Conservation (phyloP, 2,888 invertebrate genomes). For the Patella depressa region DNA sequence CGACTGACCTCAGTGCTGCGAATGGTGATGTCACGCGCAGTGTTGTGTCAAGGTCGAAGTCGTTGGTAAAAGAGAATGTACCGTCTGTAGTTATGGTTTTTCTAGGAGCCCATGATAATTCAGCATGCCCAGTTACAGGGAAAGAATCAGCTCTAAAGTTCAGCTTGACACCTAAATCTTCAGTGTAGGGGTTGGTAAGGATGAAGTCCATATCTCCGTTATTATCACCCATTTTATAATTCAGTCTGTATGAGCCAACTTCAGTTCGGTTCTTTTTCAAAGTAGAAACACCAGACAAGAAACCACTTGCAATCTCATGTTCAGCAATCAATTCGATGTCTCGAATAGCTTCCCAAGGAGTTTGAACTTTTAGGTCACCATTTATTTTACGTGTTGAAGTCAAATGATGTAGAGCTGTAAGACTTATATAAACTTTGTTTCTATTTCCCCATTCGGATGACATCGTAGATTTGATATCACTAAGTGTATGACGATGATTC, state of each 20-base stretch:
- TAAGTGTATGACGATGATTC: conserved; percentile 44
- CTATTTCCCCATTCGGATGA: conserved; percentile 38
- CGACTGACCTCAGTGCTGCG: conserved; percentile 23
- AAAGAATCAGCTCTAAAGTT: conserved; percentile 34
- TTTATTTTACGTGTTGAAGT: conserved; percentile 27
- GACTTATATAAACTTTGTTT: conserved; percentile 30
- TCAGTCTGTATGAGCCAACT: conserved; percentile 31
- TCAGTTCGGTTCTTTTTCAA: conserved; percentile 33
- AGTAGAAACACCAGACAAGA: conserved; percentile 35
- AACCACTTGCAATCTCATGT: conserved; percentile 44
- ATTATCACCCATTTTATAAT: conserved; percentile 34
- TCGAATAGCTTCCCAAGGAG: conserved; percentile 36
- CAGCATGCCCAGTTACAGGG: conserved; percentile 40
- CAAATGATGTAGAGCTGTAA: conserved; percentile 41
- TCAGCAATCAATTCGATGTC: conserved; percentile 40
- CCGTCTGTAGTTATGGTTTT: conserved; percentile 42
- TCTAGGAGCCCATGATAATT: conserved; percentile 34
- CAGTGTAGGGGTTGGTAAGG: conserved; percentile 35
- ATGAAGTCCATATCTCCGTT: conserved; percentile 34
- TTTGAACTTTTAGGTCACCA: conserved; percentile 39
- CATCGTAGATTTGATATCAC: conserved; percentile 36
- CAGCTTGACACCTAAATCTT: conserved; percentile 36
- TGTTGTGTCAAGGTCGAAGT: conserved; percentile 28
- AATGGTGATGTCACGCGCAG: conserved; percentile 37
- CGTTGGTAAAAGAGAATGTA: conserved; percentile 28